Evolutionary conservation across 2,888 invertebrate species (phyloP).

Genomic region (Scelioninae gen. 2): DNA sequence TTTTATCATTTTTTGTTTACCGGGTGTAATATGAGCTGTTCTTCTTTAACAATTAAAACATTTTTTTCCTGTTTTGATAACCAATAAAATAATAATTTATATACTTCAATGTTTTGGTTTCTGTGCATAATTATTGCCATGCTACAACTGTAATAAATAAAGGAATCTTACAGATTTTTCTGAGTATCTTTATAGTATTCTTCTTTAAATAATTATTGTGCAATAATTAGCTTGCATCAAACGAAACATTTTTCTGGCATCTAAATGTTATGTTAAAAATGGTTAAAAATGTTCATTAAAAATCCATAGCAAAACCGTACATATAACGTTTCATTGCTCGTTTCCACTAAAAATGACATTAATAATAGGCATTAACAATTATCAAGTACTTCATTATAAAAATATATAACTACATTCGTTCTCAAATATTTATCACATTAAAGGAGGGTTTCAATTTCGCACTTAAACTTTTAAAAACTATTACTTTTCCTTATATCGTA

Average conservation of each 20-base stretch:
- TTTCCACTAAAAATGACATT: too few species aligned
- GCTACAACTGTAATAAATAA: too few species aligned
- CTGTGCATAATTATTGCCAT: too few species aligned
- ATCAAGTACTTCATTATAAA: constrained; percentile 4
- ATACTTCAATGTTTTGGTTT: too few species aligned
- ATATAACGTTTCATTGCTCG: background rate
- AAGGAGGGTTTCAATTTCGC: constrained; percentile 2
- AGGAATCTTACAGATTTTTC: too few species aligned
- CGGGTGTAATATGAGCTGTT: too few species aligned
- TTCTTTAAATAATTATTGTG: constrained; percentile 13
- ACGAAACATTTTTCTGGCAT: background rate
- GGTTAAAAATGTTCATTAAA: background rate
- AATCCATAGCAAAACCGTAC: constrained; percentile 1
- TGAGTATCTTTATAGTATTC: too few species aligned
- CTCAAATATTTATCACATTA: constrained; percentile 7
- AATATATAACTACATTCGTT: constrained; percentile 7
- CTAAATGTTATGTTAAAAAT: constrained; percentile 1
- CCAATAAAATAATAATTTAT: too few species aligned
- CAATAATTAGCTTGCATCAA: constrained; percentile 6
- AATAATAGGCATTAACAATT: constrained; percentile 1
- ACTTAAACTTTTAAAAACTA: too few species aligned
- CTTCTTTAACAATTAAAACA: too few species aligned
- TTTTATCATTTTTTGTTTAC: too few species aligned
- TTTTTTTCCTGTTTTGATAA: too few species aligned
- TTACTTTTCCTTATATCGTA: background rate